Evolutionary conservation across 2,797 vertebrate species (phyloP).

Genomic region (Tenualosa thibaudeaui): DNA sequence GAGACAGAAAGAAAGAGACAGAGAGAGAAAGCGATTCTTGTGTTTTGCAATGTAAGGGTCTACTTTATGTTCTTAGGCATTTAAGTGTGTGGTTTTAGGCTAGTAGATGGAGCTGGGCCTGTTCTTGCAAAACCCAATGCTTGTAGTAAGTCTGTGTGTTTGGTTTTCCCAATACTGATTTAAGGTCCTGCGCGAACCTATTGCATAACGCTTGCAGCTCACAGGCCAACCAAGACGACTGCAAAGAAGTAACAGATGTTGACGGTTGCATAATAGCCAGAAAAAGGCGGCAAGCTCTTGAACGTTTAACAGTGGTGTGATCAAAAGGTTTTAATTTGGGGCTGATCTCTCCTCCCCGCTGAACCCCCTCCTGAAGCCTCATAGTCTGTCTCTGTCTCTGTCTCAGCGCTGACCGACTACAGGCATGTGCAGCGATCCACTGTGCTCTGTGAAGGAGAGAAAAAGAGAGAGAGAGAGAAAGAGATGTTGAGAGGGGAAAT

Average conservation of each 20-base stretch:
- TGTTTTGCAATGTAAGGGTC: neutral
- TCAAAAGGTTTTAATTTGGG: conserved; percentile 69
- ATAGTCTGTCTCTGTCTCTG: conserved; percentile 38
- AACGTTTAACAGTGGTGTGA: conserved; percentile 56
- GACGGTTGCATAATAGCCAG: conserved; percentile 65
- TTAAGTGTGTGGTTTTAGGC: conserved; percentile 8
- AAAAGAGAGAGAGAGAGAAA: conserved; percentile 7
- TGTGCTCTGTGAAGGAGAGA: conserved; percentile 13
- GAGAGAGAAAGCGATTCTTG: neutral
- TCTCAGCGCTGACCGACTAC: conserved; percentile 44
- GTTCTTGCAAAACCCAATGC: conserved; percentile 33
- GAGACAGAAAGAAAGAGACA: too few relatives aligned
- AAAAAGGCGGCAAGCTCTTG: conserved; percentile 51
- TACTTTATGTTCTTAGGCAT: conserved; percentile 5
- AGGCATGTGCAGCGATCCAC: conserved; percentile 37
- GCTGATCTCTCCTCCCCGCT: conserved; percentile 52
- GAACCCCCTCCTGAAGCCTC: neutral
- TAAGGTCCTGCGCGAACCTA: conserved; percentile 44
- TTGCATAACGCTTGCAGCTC: conserved; percentile 51
- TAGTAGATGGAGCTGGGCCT: neutral
- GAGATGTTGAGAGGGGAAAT: conserved; percentile 11
- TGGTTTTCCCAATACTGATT: conserved; percentile 54
- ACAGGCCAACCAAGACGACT: conserved; percentile 54
- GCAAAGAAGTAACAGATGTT: conserved; percentile 71
- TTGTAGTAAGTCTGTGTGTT: conserved; percentile 40